A percentile compares a stretch with the other conserved stretches of the same genome.
Conservation (phyloP, 2,888 invertebrate genomes). For the Lacanobia wlatinum region DNA sequence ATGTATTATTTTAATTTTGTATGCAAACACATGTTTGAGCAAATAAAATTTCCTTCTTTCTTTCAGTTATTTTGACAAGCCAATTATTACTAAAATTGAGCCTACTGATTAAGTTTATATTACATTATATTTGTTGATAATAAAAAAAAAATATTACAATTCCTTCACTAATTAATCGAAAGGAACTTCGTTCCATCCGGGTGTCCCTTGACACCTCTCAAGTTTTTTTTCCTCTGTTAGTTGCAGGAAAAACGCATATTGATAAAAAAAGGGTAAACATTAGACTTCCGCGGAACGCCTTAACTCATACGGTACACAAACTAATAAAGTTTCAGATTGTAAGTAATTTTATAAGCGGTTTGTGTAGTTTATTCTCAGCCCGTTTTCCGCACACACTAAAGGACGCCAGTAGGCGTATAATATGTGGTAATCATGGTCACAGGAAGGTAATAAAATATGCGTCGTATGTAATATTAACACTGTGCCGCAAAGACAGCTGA, state of each 20-base stretch:
- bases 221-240: neutral
- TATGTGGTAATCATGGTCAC: slow-evolving; percentile 53
- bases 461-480: slow-evolving; percentile 35
- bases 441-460: slow-evolving; percentile 54
- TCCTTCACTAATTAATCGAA: no score
- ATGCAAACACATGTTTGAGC: no score
- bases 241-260: neutral
- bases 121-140: no score
- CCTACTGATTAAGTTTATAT: no score
- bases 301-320: slow-evolving; percentile 1
- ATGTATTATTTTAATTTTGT: no score
- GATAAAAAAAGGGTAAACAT: neutral
- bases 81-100: no score
- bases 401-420: slow-evolving; percentile 51
- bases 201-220: no score
- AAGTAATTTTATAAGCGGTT: slow-evolving; percentile 12
- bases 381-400: slow-evolving; percentile 24
- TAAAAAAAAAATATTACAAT: no score
- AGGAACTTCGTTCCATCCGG: no score
- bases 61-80: no score
- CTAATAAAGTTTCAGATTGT: slow-evolving; percentile 1
- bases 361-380: slow-evolving; percentile 31
- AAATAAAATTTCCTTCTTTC: no score
- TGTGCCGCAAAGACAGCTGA: slow-evolving; percentile 33
- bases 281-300: neutral